A percentile compares a stretch with the other conserved stretches of the same genome.
Conservation (phyloP, 64 coral and sea anemone species). For the Pocillopora damicornis region DNA sequence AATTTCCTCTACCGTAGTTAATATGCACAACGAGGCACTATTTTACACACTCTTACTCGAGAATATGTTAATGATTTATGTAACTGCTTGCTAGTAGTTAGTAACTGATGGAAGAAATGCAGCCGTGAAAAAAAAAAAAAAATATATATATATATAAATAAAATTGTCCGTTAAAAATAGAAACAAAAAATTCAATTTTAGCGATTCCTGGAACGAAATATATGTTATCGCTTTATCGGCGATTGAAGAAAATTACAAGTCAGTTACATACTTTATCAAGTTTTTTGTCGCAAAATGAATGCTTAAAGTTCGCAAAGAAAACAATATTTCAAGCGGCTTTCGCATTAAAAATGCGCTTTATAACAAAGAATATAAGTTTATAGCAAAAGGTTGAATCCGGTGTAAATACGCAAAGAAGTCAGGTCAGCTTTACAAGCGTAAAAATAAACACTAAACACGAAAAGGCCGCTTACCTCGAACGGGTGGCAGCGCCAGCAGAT, state of each 20-base stretch:
- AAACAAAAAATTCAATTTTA: not conserved
- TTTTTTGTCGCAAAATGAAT: no score
- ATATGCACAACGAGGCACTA: not conserved
- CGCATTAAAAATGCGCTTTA: not conserved
- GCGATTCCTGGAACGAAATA: not conserved
- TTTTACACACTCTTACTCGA: not conserved
- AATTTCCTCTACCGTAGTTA: not conserved
- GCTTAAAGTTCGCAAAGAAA: no score
- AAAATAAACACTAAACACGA: not conserved
- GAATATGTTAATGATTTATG: not conserved
- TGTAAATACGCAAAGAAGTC: not conserved
- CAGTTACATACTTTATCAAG: not conserved
- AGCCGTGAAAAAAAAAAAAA: no score
- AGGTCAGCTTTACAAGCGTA: not conserved
- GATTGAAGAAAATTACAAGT: not conserved
- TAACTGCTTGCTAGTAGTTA: not conserved
- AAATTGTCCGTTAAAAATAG: not conserved
- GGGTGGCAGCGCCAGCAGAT: conserved; percentile 12
- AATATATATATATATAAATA: no score
- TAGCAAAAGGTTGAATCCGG: not conserved
- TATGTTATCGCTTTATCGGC: not conserved
- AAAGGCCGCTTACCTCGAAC: conserved; percentile 20
- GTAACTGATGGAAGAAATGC: no score
- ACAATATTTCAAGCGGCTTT: not conserved
- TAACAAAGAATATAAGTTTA: not conserved